Evolutionary conservation across 2,113 vertebrate genomes (phyloP), one percentile per base, ranked within the genome.

Genomic region (Lipophrys pholis): DNA sequence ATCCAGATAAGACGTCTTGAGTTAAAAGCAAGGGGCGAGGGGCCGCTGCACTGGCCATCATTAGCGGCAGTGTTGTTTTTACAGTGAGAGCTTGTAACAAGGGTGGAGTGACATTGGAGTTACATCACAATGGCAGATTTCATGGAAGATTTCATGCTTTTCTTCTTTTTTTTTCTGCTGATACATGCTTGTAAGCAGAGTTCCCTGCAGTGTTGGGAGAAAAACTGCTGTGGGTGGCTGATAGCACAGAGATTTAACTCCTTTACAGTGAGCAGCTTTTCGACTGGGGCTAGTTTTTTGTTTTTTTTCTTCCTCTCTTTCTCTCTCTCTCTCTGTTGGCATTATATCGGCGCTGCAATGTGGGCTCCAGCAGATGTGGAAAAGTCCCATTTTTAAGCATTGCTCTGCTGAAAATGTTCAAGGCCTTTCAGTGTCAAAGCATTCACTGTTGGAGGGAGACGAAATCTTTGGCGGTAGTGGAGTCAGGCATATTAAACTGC

Each of bases 401-500:
- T 55, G 68, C 56, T 66, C 30, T 57, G 46, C 74, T 56, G 45
- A 66, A 69, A 56, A 57, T 62, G 53, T 69, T 83, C 74, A 73
- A 71, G 78, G 80, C 69, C 72, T 69, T 78, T 63, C 69, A 39
- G 36, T 40, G 48, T 85, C 69, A 89, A 73, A 78, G 82, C 75
- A 15, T 50, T 66, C 49, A 81, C 85, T 85, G 78, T 82, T 68
- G 67, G 74, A 75, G 60, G 48, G 53, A 57, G 43, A 63, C 55
- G 67, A 79, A 69, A 56, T 57, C 58, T 58, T 57, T 21, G 53
- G 53, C 69, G 77, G 76, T 56, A 11, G 38, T 82, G 21, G 40
- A 76, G 59, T 73, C 70, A 38, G 35, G 65, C 40, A 49, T 42
- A 6, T 62, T 9, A 48, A 61, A 62, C 62, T 61, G 53, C 4